Conservation (phyloP, 2,113 vertebrate species). For the Sapayoa aenigma region DNA sequence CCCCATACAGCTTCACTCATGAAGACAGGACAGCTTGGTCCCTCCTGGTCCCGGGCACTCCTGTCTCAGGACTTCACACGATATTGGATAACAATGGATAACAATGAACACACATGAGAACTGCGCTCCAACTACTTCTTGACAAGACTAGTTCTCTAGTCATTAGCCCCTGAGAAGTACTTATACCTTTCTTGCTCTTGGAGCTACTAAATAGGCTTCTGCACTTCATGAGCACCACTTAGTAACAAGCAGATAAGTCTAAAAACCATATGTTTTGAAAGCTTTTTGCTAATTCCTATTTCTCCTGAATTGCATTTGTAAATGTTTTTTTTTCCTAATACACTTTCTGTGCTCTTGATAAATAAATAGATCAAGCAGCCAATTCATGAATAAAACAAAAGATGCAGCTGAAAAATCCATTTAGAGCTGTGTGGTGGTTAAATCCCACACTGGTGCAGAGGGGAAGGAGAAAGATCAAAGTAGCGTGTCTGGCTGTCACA, state of each 20-base stretch:
- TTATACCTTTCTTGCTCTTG: neutral
- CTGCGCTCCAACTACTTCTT: accelerated
- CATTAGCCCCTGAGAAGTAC: neutral
- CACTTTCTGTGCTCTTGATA: neutral
- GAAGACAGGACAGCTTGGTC: neutral
- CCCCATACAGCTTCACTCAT: neutral
- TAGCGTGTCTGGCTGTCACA: neutral
- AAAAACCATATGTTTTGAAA: neutral
- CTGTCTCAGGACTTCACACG: neutral
- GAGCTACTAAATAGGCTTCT: neutral
- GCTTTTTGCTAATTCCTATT: neutral
- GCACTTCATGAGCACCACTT: neutral
- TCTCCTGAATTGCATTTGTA: neutral
- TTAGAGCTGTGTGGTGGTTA: neutral
- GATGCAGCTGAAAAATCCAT: neutral
- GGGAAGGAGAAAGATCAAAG: neutral
- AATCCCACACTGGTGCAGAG: neutral
- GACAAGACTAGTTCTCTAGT: neutral
- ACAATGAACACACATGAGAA: accelerated
- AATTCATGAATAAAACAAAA: neutral
- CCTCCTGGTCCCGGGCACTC: neutral
- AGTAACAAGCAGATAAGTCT: neutral
- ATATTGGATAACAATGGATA: neutral
- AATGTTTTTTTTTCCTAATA: neutral
- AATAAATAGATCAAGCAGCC: neutral